A percentile compares a stretch with the other conserved stretches of the same genome.
phyloP scores from a whole-genome alignment of 2,113 vertebrate genomes.

The Thalassarche chlororhynchos region DNA sequence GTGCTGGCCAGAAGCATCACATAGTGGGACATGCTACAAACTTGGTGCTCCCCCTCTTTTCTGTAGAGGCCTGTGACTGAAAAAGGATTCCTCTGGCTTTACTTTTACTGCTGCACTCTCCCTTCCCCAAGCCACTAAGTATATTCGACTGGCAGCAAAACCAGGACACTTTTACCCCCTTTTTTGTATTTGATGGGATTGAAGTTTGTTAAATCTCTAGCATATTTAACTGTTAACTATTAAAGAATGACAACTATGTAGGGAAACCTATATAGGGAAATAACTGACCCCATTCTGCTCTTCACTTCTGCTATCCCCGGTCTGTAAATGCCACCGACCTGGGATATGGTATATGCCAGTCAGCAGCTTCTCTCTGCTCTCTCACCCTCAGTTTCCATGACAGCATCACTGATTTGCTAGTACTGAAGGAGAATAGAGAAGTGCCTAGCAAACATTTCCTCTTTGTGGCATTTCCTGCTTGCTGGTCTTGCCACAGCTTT shows the following conservation, averaged over 20 bases:
- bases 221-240: not conserved
- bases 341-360: not conserved
- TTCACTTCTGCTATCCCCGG: not conserved
- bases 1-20: not conserved
- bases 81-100: not conserved
- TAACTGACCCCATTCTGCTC: not conserved
- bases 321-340: not conserved
- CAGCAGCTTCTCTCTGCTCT: not conserved
- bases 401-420: not conserved
- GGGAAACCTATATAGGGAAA: not conserved
- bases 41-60: not conserved
- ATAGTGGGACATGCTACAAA: not conserved
- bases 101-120: not conserved
- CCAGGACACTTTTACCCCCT: not conserved
- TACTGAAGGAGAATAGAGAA: not conserved
- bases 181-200: not conserved
- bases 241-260: not conserved
- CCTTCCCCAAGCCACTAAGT: not conserved
- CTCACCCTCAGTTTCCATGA: not conserved
- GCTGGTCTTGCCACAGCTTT: not conserved
- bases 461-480: not conserved
- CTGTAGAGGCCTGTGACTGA: not conserved
- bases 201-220: not conserved
- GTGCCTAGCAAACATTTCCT: not conserved
- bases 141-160: not conserved